Evolutionary conservation across 1,140 invertebrate genomes (phyloP), one percentile per base, ranked within the genome.

Genomic region (Oryzaephilus surinamensis): DNA sequence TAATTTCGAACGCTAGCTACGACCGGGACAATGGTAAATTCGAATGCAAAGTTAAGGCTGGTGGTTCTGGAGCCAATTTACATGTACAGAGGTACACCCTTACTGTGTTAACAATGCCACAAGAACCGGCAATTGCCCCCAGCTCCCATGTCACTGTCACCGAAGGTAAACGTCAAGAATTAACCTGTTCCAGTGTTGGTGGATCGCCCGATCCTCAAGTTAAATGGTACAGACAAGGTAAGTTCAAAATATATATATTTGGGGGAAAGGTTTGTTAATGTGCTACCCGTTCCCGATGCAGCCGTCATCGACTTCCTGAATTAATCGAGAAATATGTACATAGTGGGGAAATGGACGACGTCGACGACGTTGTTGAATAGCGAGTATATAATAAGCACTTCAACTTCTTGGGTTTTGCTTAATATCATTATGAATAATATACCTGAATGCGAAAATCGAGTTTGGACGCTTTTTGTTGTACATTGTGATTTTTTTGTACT

Each of bases 21-120:
- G 84, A 84, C 51, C 70, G 85, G 1, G 89, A 95, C 65, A 91
- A 94, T 57, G 90, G 89, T 4, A 76, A 80, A 44, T 94, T 93
- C 65, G 87, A 91, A 65, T 95, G 90, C 57, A 75, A 83, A 13
- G 73, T 92, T 27, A 92, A 91, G 61, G 81, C 81, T 15, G 77
- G 74, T 16, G 84, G 86, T 7, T 86, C 80, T 6, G 89, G 89
- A 1, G 70, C 74, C 6, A 84, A 86, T 54, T 67, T 91, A 13
- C 85, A 90, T 64, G 77, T 80, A 36, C 84, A 90, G 61, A 77
- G 77, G 20, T 80, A 90, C 51, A 75, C 77, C 28, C 67, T 95
- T 31, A 91, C 87, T 4, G 89, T 95, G 8, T 69, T 95, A 5
- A 82, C 85, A 13, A 74, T 79, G 7, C 90, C 90, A 0, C 81